phyloP scores from a whole-genome alignment of 2,113 vertebrate species.

The Micronycteris hirsuta region DNA sequence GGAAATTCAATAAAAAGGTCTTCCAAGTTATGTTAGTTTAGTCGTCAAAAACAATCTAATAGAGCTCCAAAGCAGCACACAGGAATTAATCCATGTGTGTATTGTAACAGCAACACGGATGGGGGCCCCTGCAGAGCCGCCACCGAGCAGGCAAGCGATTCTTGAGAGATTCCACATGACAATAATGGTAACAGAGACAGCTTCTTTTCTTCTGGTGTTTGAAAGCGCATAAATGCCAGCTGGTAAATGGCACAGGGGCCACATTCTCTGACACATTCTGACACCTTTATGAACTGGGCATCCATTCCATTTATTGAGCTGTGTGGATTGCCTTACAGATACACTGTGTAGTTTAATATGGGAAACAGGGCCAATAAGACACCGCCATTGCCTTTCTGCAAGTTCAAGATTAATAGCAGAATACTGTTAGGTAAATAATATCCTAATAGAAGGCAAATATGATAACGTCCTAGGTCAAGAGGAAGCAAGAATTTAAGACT shows the following conservation, averaged over 20 bases:
- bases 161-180: not conserved
- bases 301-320: not conserved
- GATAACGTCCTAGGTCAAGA: not conserved
- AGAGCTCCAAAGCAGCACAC: not conserved
- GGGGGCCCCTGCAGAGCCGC: not conserved
- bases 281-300: slow-evolving; percentile 35
- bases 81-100: slow-evolving; percentile 34
- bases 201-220: not conserved
- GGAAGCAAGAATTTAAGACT: not conserved
- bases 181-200: not conserved
- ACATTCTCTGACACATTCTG: not conserved
- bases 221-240: slow-evolving; percentile 16
- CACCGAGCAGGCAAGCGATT: not conserved
- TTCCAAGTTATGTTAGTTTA: slow-evolving; percentile 57
- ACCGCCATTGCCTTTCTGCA: not conserved
- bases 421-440: not conserved
- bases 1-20: slow-evolving; percentile 57
- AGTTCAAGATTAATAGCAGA: not conserved
- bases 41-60: slow-evolving; percentile 59
- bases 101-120: not conserved
- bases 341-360: not conserved
- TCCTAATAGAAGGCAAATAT: not conserved
- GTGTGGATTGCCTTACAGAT: not conserved
- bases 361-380: not conserved
- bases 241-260: slow-evolving; percentile 28